A percentile compares a stretch with the other conserved stretches of the same genome.
These are phyloP conservation scores for Drosophila vallismaia DNA, from an alignment of 2,888 invertebrate species.

Conservation along the genomic window DNA sequence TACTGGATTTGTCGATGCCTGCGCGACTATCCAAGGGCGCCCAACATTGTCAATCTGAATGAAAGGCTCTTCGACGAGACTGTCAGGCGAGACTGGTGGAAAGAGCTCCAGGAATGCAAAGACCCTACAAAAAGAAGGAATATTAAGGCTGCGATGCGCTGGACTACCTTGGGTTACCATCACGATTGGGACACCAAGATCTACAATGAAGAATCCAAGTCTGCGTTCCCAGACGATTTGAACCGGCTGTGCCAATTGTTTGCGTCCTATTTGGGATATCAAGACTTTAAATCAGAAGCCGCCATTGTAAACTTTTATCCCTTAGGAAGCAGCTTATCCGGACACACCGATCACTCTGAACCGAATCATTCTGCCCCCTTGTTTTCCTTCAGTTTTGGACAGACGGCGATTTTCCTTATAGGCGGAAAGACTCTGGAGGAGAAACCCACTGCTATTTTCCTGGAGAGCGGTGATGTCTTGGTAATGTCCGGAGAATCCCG, in stretches of 20 bases:
- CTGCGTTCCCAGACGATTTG: conserved; percentile 90
- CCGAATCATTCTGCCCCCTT: conserved; percentile 93
- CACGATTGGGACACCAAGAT: conserved; percentile 99
- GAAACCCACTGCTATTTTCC: conserved; percentile 88
- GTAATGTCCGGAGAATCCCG: conserved; percentile 95
- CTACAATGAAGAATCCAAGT: conserved; percentile 88
- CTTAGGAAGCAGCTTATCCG: conserved; percentile 94
- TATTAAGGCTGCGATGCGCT: conserved; percentile 87
- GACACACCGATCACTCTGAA: conserved; percentile 98
- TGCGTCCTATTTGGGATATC: conserved; percentile 85
- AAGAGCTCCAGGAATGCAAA: conserved; percentile 82
- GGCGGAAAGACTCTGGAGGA: conserved; percentile 90
- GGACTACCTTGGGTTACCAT: conserved; percentile 98
- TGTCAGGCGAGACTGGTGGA: conserved; percentile 87
- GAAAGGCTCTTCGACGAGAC: conserved; percentile 60
- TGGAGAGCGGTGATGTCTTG: conserved; percentile 95
- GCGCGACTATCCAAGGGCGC: conserved; percentile 89
- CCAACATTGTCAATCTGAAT: conserved; percentile 84
- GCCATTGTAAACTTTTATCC: conserved; percentile 98
- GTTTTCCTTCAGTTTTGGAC: conserved; percentile 97
- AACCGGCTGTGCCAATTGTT: conserved; percentile 87
- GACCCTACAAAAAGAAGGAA: conserved; percentile 68
- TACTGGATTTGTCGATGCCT: conserved; percentile 93
- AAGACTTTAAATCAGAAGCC: conserved; percentile 91
- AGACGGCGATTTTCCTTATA: conserved; percentile 96